These are phyloP conservation scores for Acleris literana DNA, from an alignment of 2,888 invertebrate species.

Conservation along the genomic window DNA sequence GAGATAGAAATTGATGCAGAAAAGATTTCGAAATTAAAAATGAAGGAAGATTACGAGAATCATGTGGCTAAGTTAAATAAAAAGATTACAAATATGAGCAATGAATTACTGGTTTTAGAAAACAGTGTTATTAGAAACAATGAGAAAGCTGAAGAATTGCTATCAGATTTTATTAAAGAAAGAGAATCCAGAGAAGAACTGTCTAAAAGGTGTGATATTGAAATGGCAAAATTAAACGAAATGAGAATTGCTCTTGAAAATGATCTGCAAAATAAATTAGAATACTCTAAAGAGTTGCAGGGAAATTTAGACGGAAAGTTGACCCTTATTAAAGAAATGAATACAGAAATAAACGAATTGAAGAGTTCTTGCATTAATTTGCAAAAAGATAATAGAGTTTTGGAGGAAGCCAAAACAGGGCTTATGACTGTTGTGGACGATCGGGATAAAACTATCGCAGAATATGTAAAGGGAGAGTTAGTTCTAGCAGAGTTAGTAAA, in stretches of 20 bases:
- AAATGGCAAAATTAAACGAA: slow-evolving; percentile 21
- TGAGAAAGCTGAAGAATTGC: slow-evolving; percentile 1
- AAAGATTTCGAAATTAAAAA: slow-evolving; percentile 16
- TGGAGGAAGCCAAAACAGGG: slow-evolving; percentile 13
- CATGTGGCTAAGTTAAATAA: slow-evolving; percentile 24
- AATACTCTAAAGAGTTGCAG: slow-evolving; percentile 1
- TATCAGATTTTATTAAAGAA: slow-evolving; percentile 9
- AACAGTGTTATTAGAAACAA: slow-evolving; percentile 13
- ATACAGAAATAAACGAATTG: slow-evolving; percentile 15
- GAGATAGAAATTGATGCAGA: slow-evolving; percentile 10
- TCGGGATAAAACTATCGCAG: slow-evolving; percentile 13
- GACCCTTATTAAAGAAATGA: slow-evolving; percentile 1
- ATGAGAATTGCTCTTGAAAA: slow-evolving; percentile 3
- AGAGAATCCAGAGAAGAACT: slow-evolving; percentile 16
- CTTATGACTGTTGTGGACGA: slow-evolving; percentile 12
- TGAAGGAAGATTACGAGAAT: slow-evolving; percentile 28
- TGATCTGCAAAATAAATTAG: slow-evolving; percentile 1
- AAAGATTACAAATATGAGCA: slow-evolving; percentile 24
- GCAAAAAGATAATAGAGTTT: slow-evolving; percentile 20
- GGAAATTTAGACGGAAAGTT: slow-evolving; percentile 4
- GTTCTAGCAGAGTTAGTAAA: slow-evolving; percentile 1
- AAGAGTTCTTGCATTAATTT: slow-evolving; percentile 10
- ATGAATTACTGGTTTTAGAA: slow-evolving; percentile 29
- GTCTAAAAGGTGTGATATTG: slow-evolving; percentile 10
- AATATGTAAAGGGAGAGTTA: slow-evolving; percentile 11